Conservation (phyloP, 1,140 invertebrate genomes). For the Chelonus insularis region DNA sequence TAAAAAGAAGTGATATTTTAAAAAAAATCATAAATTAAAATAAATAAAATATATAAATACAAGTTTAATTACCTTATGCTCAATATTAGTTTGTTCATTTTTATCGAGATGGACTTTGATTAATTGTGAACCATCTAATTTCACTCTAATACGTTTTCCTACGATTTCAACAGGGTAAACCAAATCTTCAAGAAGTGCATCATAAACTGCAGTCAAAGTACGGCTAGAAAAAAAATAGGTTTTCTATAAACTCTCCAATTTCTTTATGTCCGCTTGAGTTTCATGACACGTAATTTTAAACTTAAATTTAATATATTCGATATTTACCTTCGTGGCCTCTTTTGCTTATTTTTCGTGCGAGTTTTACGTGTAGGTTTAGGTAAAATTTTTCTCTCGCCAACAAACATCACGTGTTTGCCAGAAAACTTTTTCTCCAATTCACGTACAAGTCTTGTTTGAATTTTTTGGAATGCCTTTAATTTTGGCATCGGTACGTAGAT, state of each 20-base stretch:
- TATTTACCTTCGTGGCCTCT: conserved; percentile 87
- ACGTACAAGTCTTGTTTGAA: conserved; percentile 92
- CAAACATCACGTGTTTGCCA: conserved; percentile 97
- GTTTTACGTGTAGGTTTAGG: conserved; percentile 97
- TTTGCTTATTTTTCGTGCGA: conserved; percentile 93
- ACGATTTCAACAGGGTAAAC: conserved; percentile 99
- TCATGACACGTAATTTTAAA: too few species aligned
- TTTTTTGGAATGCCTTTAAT: conserved; percentile 95
- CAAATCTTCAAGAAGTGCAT: conserved; percentile 94
- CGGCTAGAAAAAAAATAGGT: conserved; percentile 71
- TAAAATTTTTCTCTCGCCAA: conserved; percentile 96
- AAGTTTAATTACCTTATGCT: conserved; percentile 84
- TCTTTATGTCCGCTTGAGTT: too few species aligned
- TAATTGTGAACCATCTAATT: conserved; percentile 92
- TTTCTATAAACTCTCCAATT: too few species aligned
- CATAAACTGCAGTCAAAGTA: conserved; percentile 96
- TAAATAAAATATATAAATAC: background rate
- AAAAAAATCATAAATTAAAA: background rate
- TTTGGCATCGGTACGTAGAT: conserved; percentile 99
- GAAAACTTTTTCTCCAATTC: conserved; percentile 99
- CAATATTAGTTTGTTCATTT: conserved; percentile 97
- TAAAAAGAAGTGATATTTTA: conserved; percentile 57
- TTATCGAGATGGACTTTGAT: conserved; percentile 99
- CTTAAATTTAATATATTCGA: too few species aligned
- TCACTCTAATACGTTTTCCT: conserved; percentile 95